Conservation (phyloP, 2,888 invertebrate genomes). For the Calliphora vomitoria region DNA sequence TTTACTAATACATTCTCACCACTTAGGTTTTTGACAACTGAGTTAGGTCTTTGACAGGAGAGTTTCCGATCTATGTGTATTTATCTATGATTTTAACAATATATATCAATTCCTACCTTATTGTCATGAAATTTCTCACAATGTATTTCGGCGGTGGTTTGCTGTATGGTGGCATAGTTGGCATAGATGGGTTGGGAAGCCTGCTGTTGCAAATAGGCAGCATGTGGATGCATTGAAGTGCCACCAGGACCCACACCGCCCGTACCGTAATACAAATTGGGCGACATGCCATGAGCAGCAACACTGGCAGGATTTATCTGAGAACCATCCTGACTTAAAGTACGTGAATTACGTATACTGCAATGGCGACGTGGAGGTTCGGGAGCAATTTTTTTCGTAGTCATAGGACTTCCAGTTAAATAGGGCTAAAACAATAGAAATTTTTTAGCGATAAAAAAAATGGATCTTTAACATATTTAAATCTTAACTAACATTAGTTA, state of each 20-base stretch:
- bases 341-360: conserved; percentile 84
- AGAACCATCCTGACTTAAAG: conserved; percentile 76
- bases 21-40: too few relatives aligned
- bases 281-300: conserved; percentile 74
- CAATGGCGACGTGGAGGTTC: conserved; percentile 92
- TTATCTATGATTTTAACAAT: too few relatives aligned
- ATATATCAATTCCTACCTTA: conserved; percentile 77
- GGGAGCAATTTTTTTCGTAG: conserved; percentile 91
- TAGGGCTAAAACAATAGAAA: conserved; percentile 83
- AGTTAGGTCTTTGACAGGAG: too few relatives aligned
- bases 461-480: not conserved
- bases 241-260: conserved; percentile 72
- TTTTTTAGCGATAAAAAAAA: too few relatives aligned
- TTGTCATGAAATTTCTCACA: conserved; percentile 85
- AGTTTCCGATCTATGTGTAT: too few relatives aligned
- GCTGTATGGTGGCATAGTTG: conserved; percentile 85
- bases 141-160: conserved; percentile 88
- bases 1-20: too few relatives aligned
- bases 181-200: conserved; percentile 84
- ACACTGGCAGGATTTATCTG: conserved; percentile 75
- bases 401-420: conserved; percentile 89
- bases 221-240: conserved; percentile 75
- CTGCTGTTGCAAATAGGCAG: conserved; percentile 77
- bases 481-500: conserved; percentile 77
- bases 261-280: conserved; percentile 77